phyloP scores from a whole-genome alignment of 2,888 invertebrate genomes.

The Creontiades dilutus region DNA sequence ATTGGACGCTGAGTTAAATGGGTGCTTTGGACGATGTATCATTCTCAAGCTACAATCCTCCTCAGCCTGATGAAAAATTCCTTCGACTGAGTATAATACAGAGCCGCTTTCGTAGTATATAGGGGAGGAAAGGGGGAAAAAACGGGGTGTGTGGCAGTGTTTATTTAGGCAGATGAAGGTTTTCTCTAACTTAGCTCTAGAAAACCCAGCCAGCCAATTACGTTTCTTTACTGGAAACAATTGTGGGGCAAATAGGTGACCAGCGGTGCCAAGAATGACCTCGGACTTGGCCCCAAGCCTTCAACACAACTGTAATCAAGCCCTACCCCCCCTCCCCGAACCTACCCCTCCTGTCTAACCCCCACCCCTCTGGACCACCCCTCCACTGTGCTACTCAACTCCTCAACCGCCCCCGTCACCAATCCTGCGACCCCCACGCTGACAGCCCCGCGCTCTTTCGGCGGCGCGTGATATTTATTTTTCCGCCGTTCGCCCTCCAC shows the following conservation, averaged over 20 bases:
- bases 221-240: constrained; percentile 48
- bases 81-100: background rate
- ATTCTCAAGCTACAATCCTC: too few species aligned
- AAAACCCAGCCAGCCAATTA: constrained; percentile 38
- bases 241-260: constrained; percentile 50
- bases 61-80: background rate
- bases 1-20: too few species aligned
- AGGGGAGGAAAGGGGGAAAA: background rate
- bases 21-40: too few species aligned
- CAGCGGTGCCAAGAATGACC: constrained; percentile 52
- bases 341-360: background rate
- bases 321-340: background rate
- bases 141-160: background rate
- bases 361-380: background rate
- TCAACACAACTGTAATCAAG: constrained; percentile 50
- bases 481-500: constrained; percentile 37
- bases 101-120: background rate
- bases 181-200: constrained; percentile 40
- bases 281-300: constrained; percentile 46
- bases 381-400: too few species aligned
- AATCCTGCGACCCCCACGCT: constrained; percentile 19
- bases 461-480: constrained; percentile 43
- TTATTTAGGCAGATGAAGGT: constrained; percentile 52
- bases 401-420: background rate
- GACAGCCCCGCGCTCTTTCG: constrained; percentile 36